Percentiles rank a stretch among this genome's conserved stretches.
Evolutionary conservation across 1,140 invertebrate species (phyloP).

Genomic region (Oedothorax gibbosus): DNA sequence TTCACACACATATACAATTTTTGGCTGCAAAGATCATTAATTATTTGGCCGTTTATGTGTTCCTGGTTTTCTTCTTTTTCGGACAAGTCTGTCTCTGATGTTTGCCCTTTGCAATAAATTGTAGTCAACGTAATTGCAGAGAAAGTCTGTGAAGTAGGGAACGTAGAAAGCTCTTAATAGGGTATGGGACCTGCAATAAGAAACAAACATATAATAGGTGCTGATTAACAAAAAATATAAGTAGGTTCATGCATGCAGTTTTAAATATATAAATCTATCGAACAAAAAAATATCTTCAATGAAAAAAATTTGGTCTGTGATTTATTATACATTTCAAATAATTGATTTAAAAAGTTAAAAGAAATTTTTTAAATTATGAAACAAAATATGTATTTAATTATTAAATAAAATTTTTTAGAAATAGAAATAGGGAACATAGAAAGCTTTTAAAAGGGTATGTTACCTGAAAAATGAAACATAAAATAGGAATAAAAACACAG

Average conservation of each 20-base stretch:
- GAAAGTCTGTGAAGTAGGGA: slow-evolving; percentile 81
- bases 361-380: too few species aligned
- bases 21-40: too few species aligned
- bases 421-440: too few species aligned
- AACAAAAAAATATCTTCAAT: slow-evolving; percentile 4
- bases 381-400: too few species aligned
- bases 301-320: not conserved
- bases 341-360: too few species aligned
- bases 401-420: too few species aligned
- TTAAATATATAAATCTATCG: slow-evolving; percentile 51
- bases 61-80: slow-evolving; percentile 23
- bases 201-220: slow-evolving; percentile 61
- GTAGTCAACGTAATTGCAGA: slow-evolving; percentile 81
- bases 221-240: not conserved
- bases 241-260: not conserved
- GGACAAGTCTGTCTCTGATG: slow-evolving; percentile 30
- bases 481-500: too few species aligned
- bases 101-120: slow-evolving; percentile 79
- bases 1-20: too few species aligned
- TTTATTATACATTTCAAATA: too few species aligned
- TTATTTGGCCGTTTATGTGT: too few species aligned
- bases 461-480: too few species aligned
- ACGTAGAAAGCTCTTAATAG: slow-evolving; percentile 90
- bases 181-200: slow-evolving; percentile 76
- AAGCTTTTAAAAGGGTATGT: too few species aligned